Percentiles rank a stretch among this genome's conserved stretches.
Conservation (phyloP, 2,797 vertebrate genomes). For the Xenops minutus region DNA sequence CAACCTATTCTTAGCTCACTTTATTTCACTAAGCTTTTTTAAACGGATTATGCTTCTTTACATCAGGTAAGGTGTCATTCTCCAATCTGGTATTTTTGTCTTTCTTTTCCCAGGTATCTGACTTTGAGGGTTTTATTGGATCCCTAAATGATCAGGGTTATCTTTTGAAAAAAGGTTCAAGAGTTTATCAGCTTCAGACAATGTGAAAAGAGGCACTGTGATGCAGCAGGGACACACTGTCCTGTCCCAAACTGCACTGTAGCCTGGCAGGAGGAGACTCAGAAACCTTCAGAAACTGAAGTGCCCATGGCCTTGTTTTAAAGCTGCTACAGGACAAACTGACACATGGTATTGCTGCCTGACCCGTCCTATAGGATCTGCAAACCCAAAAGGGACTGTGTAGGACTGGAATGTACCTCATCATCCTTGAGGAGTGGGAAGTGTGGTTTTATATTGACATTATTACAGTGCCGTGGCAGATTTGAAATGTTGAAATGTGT, state of each 20-base stretch:
- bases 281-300: no score
- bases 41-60: background rate
- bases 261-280: background rate
- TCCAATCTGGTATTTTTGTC: background rate
- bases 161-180: conserved; percentile 91
- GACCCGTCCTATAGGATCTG: background rate
- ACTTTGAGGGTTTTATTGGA: conserved; percentile 92
- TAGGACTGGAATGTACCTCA: background rate
- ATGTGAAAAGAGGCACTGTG: conserved; percentile 66
- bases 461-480: background rate
- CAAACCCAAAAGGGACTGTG: background rate
- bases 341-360: background rate
- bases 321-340: accelerated
- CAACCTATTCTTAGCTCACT: background rate
- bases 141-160: conserved; percentile 96
- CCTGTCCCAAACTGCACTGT: background rate
- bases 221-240: background rate
- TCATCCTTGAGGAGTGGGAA: background rate
- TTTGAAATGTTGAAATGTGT: no score
- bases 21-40: background rate
- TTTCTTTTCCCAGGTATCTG: conserved; percentile 80
- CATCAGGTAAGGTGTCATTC: background rate
- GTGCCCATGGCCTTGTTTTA: background rate
- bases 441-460: background rate
- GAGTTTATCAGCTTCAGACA: conserved; percentile 92